A percentile compares a stretch with the other conserved stretches of the same genome.
Conservation (phyloP, 2,113 vertebrate genomes). For the human region GRCh38 chr12:102760001-102760500, state of each 20-base stretch:
- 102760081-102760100: neutral
- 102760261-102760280: neutral
- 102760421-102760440: neutral
- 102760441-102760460: neutral
- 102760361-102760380: neutral
- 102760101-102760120: conserved; percentile 22
- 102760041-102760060: neutral
- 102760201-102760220: conserved; percentile 1
- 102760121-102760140: neutral
- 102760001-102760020: neutral
- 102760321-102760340: neutral
- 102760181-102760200: neutral
- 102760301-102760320: neutral
- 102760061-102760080: neutral
- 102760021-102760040: neutral
- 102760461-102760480: neutral
- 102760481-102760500: neutral
- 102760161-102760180: neutral
- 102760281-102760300: neutral
- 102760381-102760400: neutral
- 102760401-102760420: neutral
- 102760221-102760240: neutral
- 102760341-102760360: neutral
- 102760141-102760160: neutral
- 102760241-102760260: neutral